phyloP scores from a whole-genome alignment of 2,113 vertebrate genomes.

The Zeus faber region DNA sequence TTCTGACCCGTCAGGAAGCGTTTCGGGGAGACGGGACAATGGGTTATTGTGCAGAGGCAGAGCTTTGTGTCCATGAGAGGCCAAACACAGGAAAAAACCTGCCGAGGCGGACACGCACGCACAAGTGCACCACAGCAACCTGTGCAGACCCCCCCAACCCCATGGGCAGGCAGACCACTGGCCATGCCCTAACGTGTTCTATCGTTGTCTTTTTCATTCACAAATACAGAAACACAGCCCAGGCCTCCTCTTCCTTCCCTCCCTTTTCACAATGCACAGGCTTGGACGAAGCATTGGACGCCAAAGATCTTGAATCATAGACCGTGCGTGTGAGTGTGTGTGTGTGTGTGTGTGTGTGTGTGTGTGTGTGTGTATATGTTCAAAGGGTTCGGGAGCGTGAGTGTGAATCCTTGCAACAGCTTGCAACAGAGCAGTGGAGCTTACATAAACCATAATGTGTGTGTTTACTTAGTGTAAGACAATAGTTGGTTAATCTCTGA shows the following conservation, averaged over 20 bases:
- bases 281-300: no score
- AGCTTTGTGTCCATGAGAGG: slow-evolving; percentile 53
- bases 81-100: slow-evolving; percentile 72
- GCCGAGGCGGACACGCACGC: slow-evolving; percentile 28
- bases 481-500: slow-evolving; percentile 14
- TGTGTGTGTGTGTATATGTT: background rate
- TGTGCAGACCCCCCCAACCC: slow-evolving; percentile 17
- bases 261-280: no score
- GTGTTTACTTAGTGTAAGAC: slow-evolving; percentile 49
- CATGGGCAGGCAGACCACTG: no score
- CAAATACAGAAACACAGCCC: slow-evolving; percentile 8
- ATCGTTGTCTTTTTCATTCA: background rate
- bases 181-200: no score
- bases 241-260: no score
- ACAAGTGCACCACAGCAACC: slow-evolving; percentile 23
- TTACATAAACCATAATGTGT: slow-evolving; percentile 44
- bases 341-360: background rate
- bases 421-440: slow-evolving; percentile 31
- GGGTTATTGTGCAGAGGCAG: slow-evolving; percentile 71
- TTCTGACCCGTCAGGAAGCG: slow-evolving; percentile 75
- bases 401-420: background rate
- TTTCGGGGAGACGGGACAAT: slow-evolving; percentile 71
- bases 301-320: no score
- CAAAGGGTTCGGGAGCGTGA: background rate
- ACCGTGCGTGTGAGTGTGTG: background rate